A percentile compares a stretch with the other conserved stretches of the same genome.
Conservation (phyloP, 1,140 invertebrate species). For the Formica selysi region DNA sequence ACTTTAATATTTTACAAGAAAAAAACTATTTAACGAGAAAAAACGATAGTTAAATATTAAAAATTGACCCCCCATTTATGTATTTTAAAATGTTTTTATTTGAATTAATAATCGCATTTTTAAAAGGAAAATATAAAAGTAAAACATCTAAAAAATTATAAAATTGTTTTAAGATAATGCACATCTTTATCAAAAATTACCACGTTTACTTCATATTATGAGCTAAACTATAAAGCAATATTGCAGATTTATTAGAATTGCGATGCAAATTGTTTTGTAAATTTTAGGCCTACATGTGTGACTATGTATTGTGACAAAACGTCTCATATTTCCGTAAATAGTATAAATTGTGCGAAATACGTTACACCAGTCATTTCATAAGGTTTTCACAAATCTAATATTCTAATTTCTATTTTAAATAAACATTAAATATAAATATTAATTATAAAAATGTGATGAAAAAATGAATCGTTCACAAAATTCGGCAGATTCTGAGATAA, state of each 20-base stretch:
- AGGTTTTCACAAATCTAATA: neutral
- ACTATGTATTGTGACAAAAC: neutral
- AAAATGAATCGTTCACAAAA: neutral
- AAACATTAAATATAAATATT: neutral
- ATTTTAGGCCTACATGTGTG: slow-evolving; percentile 19
- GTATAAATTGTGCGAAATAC: neutral
- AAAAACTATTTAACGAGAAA: neutral
- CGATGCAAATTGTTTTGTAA: neutral
- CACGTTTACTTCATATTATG: neutral
- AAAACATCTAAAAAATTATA: neutral
- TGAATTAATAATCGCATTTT: neutral
- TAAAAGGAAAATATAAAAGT: neutral
- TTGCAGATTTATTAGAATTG: slow-evolving; percentile 7
- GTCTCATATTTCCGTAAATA: neutral
- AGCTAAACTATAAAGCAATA: neutral
- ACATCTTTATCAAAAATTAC: neutral
- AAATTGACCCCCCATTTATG: neutral
- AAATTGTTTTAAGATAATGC: neutral
- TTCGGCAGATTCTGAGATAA: neutral
- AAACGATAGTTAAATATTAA: neutral
- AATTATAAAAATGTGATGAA: neutral
- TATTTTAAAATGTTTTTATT: neutral
- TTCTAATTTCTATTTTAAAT: slow-evolving; percentile 11
- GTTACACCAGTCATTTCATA: neutral
- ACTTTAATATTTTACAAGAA: neutral